Evolutionary conservation across 2,113 vertebrate genomes (phyloP).

Genomic region (Galbula dea): DNA sequence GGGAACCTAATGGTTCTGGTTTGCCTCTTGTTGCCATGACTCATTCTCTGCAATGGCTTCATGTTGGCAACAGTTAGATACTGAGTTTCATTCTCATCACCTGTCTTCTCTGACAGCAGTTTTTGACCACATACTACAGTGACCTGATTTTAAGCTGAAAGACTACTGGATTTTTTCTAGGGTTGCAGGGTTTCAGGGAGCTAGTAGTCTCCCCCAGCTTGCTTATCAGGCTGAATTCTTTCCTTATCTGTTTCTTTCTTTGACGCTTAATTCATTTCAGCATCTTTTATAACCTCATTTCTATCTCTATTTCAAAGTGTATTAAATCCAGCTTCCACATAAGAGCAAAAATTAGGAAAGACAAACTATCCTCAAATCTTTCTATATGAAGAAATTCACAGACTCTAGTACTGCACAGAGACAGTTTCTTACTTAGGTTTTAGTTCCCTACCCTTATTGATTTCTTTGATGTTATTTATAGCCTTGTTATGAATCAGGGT

Average conservation of each 20-base stretch:
- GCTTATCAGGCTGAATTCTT: neutral
- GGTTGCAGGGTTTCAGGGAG: neutral
- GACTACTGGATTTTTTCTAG: neutral
- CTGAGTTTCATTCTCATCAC: neutral
- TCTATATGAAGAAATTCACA: neutral
- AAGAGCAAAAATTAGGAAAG: neutral
- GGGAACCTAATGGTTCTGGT: neutral
- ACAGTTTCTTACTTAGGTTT: neutral
- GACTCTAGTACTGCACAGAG: neutral
- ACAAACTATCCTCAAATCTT: neutral
- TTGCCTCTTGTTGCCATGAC: neutral
- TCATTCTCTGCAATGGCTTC: neutral
- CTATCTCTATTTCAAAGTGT: neutral
- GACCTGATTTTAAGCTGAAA: neutral
- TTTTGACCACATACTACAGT: neutral
- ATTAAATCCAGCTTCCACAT: neutral
- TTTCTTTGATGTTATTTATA: constrained; percentile 12
- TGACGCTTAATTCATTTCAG: neutral
- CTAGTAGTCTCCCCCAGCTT: neutral
- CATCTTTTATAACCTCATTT: neutral
- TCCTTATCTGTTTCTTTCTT: neutral
- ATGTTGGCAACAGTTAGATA: rapidly evolving
- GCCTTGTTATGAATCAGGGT: neutral
- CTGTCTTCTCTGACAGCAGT: neutral
- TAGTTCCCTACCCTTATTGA: neutral